phyloP scores from a whole-genome alignment of 2,113 vertebrate genomes.

The Illadopsis cleaveri region DNA sequence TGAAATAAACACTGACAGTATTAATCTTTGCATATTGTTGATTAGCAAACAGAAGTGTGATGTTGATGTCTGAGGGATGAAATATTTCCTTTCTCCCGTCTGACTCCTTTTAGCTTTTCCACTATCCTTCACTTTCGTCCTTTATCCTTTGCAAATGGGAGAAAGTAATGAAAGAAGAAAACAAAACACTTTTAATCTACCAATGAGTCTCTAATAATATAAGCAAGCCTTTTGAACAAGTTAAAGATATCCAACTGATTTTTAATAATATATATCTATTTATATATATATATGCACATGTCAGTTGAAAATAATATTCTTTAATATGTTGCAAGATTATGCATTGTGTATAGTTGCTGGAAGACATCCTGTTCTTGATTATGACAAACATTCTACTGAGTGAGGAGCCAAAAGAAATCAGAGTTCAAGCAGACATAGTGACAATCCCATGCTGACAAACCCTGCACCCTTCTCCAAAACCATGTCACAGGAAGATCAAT shows the following conservation, averaged over 20 bases:
- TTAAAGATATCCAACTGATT: background rate
- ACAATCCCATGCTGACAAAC: background rate
- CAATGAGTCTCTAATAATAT: background rate
- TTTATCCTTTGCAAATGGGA: background rate
- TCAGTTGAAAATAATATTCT: background rate
- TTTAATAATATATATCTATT: background rate
- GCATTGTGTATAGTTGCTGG: background rate
- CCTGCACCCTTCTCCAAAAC: background rate
- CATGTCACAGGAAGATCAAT: background rate
- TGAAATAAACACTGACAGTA: background rate
- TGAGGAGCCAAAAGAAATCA: background rate
- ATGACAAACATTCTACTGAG: background rate
- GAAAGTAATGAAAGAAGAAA: background rate
- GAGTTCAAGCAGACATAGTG: background rate
- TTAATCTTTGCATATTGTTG: background rate
- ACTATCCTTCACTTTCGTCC: background rate
- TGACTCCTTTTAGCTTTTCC: background rate
- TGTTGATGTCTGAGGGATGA: no score
- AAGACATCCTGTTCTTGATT: background rate
- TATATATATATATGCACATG: fast-evolving
- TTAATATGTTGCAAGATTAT: background rate
- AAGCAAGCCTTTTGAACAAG: background rate
- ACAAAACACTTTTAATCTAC: background rate
- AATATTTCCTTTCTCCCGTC: background rate
- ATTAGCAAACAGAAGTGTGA: background rate